Conservation (phyloP, 1,140 invertebrate species). For the Stratiolaelaps scimitus region DNA sequence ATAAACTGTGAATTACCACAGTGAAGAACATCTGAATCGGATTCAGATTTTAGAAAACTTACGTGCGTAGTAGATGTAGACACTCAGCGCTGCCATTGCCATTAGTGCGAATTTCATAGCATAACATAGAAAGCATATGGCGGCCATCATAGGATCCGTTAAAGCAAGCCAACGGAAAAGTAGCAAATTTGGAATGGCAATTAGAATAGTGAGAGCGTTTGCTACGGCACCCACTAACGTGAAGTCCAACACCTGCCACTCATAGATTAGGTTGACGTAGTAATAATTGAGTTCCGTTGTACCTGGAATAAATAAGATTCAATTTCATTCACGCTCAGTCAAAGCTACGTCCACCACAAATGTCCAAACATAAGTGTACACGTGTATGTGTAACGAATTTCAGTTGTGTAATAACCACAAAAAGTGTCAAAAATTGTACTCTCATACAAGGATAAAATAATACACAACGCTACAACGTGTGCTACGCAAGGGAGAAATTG, state of each 20-base stretch:
- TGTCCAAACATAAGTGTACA: not conserved
- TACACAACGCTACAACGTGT: too few species aligned
- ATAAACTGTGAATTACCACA: not conserved
- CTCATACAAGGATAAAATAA: too few species aligned
- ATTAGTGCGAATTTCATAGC: not conserved
- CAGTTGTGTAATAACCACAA: not conserved
- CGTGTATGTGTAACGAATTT: not conserved
- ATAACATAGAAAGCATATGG: not conserved
- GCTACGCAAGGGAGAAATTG: too few species aligned
- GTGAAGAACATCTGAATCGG: too few species aligned
- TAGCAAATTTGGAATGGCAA: not conserved
- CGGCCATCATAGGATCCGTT: not conserved
- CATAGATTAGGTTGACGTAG: not conserved
- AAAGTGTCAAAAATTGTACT: not conserved
- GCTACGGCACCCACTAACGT: not conserved
- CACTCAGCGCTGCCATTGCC: not conserved
- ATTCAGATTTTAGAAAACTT: too few species aligned
- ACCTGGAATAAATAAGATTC: not conserved
- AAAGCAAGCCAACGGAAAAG: not conserved
- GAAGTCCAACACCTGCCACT: slow-evolving; percentile 3
- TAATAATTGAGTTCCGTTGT: not conserved
- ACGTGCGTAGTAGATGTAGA: slow-evolving; percentile 3
- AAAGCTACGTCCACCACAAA: too few species aligned
- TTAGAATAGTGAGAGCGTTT: not conserved
- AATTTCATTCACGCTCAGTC: too few species aligned